Conservation (phyloP, 2,888 invertebrate genomes). For the Hirtodrosophila cameraria region DNA sequence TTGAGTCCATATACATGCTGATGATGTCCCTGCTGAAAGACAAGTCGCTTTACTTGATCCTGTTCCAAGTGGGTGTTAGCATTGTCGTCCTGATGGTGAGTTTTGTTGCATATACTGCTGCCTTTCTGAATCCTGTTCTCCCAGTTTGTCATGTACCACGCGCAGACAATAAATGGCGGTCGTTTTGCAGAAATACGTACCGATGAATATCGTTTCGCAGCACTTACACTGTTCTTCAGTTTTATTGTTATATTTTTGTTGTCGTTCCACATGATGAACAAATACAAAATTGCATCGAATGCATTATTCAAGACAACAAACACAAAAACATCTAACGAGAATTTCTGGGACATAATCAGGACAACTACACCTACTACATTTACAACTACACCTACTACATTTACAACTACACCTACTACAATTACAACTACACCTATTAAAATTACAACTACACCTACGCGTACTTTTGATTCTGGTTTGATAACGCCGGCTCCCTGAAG, state of each 20-base stretch:
- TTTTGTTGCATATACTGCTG: no score
- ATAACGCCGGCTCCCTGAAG: no score
- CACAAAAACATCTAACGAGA: no score
- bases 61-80: constrained; percentile 56
- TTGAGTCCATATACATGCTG: constrained; percentile 66
- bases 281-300: constrained; percentile 11
- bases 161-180: constrained; percentile 75
- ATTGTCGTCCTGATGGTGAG: constrained; percentile 56
- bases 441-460: no score
- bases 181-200: constrained; percentile 78
- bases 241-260: constrained; percentile 65
- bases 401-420: no score
- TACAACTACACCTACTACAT: no score
- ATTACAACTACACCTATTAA: no score
- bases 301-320: no score
- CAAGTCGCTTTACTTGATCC: constrained; percentile 33
- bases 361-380: no score
- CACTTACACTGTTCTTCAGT: constrained; percentile 71
- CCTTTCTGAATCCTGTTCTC: neutral
- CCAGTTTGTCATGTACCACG: constrained; percentile 80
- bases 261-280: constrained; percentile 55
- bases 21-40: constrained; percentile 57
- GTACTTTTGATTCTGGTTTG: no score
- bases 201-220: constrained; percentile 68
- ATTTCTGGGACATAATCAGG: no score